These are phyloP conservation scores for Peromyscus aztecus DNA, from an alignment of 2,797 vertebrate species.

Conservation along the genomic window DNA sequence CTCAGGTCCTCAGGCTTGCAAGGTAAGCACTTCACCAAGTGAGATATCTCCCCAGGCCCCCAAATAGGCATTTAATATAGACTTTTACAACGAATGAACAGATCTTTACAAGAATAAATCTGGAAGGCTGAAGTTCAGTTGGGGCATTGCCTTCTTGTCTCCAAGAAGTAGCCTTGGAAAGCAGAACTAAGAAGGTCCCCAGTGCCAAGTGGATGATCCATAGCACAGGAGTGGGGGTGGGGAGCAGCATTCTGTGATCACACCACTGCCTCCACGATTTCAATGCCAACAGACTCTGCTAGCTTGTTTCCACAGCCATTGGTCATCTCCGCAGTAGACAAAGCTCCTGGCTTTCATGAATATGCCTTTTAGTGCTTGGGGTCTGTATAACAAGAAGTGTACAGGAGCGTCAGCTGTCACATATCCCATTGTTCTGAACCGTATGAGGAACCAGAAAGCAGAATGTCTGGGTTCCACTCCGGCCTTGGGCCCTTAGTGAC, in stretches of 20 bases:
- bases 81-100: not conserved
- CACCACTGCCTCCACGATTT: not conserved
- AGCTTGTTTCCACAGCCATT: not conserved
- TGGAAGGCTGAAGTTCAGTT: not conserved
- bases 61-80: not conserved
- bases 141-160: not conserved
- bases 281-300: not conserved
- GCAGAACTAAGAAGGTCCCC: not conserved
- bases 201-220: not conserved
- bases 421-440: not conserved
- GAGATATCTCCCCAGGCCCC: not conserved
- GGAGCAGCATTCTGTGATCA: not conserved
- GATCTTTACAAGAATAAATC: conserved; percentile 45
- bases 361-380: not conserved
- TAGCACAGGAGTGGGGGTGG: too few species aligned
- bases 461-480: not conserved
- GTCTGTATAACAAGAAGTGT: conserved; percentile 6
- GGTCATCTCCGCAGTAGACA: not conserved
- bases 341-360: not conserved
- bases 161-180: not conserved
- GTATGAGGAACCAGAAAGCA: conserved; percentile 13
- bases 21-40: not conserved
- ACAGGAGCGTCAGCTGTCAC: not conserved
- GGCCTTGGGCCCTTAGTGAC: not conserved
- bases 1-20: not conserved